Conservation (phyloP, 1,140 invertebrate genomes). For the Trachymyrmex cornetzi region DNA sequence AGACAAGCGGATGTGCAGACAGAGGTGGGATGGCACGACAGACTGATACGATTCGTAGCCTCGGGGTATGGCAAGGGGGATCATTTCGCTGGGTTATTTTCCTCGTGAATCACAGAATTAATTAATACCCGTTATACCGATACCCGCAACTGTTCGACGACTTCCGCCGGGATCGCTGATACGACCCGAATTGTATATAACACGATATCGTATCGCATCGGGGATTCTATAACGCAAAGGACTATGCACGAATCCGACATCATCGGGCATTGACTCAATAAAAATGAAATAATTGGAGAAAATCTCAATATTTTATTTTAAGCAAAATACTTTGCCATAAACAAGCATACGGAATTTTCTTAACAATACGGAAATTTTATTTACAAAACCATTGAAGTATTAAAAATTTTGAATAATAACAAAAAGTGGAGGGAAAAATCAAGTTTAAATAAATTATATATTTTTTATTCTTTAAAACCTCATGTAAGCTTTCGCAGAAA, state of each 20-base stretch:
- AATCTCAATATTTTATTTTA: not conserved
- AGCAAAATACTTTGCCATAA: not conserved
- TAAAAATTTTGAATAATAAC: not conserved
- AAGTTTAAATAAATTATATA: not conserved
- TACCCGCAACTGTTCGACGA: slow-evolving; percentile 65
- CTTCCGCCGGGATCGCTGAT: slow-evolving; percentile 60
- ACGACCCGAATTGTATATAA: slow-evolving; percentile 47
- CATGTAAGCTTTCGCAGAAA: not conserved
- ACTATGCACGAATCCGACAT: slow-evolving; percentile 47
- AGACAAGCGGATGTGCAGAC: slow-evolving; percentile 19
- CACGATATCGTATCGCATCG: slow-evolving; percentile 61
- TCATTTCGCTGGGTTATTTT: slow-evolving; percentile 66
- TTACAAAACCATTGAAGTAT: not conserved
- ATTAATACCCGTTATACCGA: slow-evolving; percentile 76
- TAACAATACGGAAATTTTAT: not conserved
- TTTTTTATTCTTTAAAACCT: slow-evolving; percentile 11
- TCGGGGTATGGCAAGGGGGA: slow-evolving; percentile 46
- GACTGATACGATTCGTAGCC: slow-evolving; percentile 40
- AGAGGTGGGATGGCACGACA: not conserved
- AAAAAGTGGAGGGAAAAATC: not conserved
- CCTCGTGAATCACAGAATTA: slow-evolving; percentile 71
- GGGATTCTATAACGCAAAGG: slow-evolving; percentile 70
- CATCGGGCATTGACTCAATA: not conserved
- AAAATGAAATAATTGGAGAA: slow-evolving; percentile 5
- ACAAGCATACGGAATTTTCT: not conserved